These are phyloP conservation scores for Pseudorhombus dupliciocellatus DNA, from an alignment of 2,113 vertebrate genomes.

Conservation along the genomic window DNA sequence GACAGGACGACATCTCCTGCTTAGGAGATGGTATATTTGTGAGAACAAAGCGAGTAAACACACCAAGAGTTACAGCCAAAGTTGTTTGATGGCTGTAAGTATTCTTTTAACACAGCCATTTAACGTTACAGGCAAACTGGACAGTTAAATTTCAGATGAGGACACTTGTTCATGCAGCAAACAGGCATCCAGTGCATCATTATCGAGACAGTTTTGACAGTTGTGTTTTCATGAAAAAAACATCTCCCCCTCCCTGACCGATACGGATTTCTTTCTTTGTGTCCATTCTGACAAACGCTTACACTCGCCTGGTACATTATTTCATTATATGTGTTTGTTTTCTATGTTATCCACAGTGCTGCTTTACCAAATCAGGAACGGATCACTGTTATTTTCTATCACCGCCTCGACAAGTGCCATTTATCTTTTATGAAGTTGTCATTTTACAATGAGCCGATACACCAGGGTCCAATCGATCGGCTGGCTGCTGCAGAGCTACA, in stretches of 20 bases:
- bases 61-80: conserved; percentile 23
- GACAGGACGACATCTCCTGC: conserved; percentile 39
- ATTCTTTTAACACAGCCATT: conserved; percentile 18
- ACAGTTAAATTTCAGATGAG: neutral
- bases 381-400: conserved; percentile 26
- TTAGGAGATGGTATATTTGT: conserved; percentile 56
- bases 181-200: neutral
- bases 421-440: conserved; percentile 56
- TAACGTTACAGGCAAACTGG: conserved; percentile 30
- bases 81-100: conserved; percentile 24
- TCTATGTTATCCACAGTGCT: neutral
- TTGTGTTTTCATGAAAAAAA: too few species aligned
- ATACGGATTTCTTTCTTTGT: too few species aligned
- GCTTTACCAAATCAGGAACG: neutral
- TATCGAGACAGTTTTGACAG: too few species aligned
- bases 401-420: conserved; percentile 39
- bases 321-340: too few species aligned
- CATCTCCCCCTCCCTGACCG: too few species aligned
- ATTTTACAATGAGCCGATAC: conserved; percentile 46
- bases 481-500: conserved; percentile 44
- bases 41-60: conserved; percentile 25
- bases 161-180: neutral
- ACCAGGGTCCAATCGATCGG: conserved; percentile 53
- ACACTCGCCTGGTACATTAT: too few species aligned
- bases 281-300: too few species aligned